phyloP scores from a whole-genome alignment of 2,113 vertebrate genomes.

The Camelus bactrianus region DNA sequence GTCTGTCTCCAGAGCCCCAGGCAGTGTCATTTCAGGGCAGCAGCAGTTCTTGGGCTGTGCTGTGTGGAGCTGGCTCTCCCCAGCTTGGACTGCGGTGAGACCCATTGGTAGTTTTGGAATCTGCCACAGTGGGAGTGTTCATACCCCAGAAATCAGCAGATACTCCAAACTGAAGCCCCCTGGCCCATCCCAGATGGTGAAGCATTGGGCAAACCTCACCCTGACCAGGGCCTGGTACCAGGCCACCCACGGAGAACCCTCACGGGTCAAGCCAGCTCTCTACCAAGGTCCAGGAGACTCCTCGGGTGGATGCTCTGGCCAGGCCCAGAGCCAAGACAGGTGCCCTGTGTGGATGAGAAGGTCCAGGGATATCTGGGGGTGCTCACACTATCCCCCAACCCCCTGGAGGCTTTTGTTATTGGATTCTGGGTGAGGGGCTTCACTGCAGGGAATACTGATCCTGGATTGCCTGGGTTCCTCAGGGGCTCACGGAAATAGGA shows the following conservation, averaged over 20 bases:
- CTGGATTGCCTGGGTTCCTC: neutral
- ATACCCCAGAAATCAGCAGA: too few relatives aligned
- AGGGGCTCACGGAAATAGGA: neutral
- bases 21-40: neutral
- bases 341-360: neutral
- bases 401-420: neutral
- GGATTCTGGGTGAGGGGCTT: neutral
- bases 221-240: too few relatives aligned
- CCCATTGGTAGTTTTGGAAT: neutral
- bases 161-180: too few relatives aligned
- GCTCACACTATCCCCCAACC: neutral
- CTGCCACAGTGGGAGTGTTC: neutral
- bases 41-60: neutral
- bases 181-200: neutral
- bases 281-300: neutral
- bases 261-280: neutral
- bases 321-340: neutral
- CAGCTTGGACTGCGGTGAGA: neutral
- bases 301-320: rapidly evolving
- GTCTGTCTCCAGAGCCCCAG: too few relatives aligned
- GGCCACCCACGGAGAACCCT: neutral
- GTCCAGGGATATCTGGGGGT: neutral
- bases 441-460: neutral
- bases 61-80: neutral
- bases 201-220: neutral